These are phyloP conservation scores for Pyrrhia umbra DNA, from an alignment of 2,888 invertebrate genomes.

Conservation along the genomic window DNA sequence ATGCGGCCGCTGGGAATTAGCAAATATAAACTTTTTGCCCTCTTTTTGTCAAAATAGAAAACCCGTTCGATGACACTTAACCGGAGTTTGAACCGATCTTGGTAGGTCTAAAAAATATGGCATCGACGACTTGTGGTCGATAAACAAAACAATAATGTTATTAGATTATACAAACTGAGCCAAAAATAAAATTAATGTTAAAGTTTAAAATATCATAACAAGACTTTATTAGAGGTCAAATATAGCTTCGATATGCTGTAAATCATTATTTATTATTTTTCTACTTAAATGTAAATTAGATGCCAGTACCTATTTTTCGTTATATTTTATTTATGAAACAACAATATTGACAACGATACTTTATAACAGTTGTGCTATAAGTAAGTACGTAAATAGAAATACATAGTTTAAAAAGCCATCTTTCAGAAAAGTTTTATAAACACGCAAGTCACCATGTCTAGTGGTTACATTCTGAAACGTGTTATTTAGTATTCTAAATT, in stretches of 20 bases:
- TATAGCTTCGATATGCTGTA: too few relatives aligned
- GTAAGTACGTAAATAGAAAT: neutral
- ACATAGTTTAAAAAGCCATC: neutral
- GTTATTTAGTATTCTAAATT: constrained; percentile 19
- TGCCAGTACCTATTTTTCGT: too few relatives aligned
- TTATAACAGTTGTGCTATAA: too few relatives aligned
- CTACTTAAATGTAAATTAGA: too few relatives aligned
- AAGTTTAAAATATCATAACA: neutral
- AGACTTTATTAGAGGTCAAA: constrained; percentile 11
- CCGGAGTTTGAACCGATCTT: too few relatives aligned
- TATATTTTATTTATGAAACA: too few relatives aligned
- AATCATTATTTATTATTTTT: too few relatives aligned
- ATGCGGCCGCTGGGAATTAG: too few relatives aligned
- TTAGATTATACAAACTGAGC: neutral
- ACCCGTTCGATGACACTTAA: too few relatives aligned
- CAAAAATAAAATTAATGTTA: neutral
- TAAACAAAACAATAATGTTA: neutral
- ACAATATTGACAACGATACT: too few relatives aligned
- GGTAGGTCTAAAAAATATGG: neutral
- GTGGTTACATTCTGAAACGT: neutral
- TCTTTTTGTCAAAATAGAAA: too few relatives aligned
- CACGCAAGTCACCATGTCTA: constrained; percentile 12
- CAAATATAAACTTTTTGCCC: too few relatives aligned
- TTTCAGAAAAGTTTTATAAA: constrained; percentile 3
- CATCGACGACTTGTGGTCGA: neutral